A percentile compares a stretch with the other conserved stretches of the same genome.
Conservation (phyloP, 2,797 vertebrate genomes). For the Cetoscarus ocellatus region DNA sequence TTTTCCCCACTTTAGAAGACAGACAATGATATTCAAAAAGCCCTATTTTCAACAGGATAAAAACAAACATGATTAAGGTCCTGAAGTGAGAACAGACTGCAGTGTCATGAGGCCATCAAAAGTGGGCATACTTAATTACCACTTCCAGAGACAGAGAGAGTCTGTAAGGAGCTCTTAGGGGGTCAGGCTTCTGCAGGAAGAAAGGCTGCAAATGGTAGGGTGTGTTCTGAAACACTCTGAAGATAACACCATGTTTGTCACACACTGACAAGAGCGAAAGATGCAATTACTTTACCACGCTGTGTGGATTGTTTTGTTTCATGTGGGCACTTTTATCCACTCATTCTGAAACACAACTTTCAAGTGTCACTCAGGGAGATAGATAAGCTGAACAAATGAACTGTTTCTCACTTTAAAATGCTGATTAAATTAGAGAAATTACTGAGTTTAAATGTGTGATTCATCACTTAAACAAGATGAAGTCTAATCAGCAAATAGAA, state of each 20-base stretch:
- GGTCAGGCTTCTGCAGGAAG: constrained; percentile 44
- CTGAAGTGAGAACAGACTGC: constrained; percentile 50
- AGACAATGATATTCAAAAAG: constrained; percentile 40
- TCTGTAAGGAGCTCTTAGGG: constrained; percentile 52
- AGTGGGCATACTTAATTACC: constrained; percentile 67
- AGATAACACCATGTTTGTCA: constrained; percentile 65
- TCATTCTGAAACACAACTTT: constrained; percentile 15
- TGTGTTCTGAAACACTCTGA: constrained; percentile 50
- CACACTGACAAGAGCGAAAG: constrained; percentile 63
- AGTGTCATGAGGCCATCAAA: constrained; percentile 58
- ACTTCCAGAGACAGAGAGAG: constrained; percentile 46
- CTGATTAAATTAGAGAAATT: neutral
- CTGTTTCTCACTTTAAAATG: constrained; percentile 4
- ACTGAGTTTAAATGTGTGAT: neutral
- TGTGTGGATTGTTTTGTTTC: constrained; percentile 28
- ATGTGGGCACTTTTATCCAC: constrained; percentile 26
- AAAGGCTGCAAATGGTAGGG: constrained; percentile 64
- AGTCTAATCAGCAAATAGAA: constrained; percentile 1
- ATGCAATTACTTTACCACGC: constrained; percentile 59
- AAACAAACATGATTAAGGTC: constrained; percentile 44
- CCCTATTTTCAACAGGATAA: constrained; percentile 45
- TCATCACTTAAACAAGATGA: neutral
- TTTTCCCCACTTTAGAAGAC: constrained; percentile 12
- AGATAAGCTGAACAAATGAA: neutral
- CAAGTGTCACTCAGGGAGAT: constrained; percentile 14